Conservation (phyloP, 1,140 invertebrate genomes). For the Drosophila obscura region DNA sequence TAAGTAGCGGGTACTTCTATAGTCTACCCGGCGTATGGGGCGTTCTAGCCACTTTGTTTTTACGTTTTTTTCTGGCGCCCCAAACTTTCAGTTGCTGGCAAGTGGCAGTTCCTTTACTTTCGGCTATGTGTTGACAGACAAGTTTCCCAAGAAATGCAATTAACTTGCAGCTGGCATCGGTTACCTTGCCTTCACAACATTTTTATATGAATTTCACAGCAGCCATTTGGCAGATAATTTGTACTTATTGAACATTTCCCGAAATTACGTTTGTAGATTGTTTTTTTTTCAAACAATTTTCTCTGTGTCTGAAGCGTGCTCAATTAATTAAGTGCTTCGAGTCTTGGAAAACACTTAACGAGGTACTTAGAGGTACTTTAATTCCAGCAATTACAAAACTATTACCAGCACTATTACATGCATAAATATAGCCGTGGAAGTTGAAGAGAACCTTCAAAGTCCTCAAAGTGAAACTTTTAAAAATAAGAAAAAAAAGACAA, state of each 20-base stretch:
- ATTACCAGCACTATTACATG: conserved; percentile 35
- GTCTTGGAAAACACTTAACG: conserved; percentile 29
- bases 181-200: not conserved
- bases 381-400: conserved; percentile 42
- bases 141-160: conserved; percentile 43
- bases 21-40: too few species aligned
- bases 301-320: conserved; percentile 1
- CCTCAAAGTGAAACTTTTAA: conserved; percentile 23
- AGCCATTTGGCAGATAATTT: not conserved
- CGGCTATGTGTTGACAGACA: conserved; percentile 19
- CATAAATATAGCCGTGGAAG: conserved; percentile 22
- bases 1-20: too few species aligned
- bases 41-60: not conserved
- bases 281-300: too few species aligned
- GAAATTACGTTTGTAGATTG: not conserved
- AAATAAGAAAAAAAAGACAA: conserved; percentile 25
- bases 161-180: conserved; percentile 45
- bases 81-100: conserved; percentile 44
- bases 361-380: conserved; percentile 20
- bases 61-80: not conserved
- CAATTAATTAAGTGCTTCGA: conserved; percentile 44
- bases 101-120: conserved; percentile 26
- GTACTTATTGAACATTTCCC: not conserved
- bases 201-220: not conserved
- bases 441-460: conserved; percentile 5